Base-by-base conservation (phyloP, 1,140 invertebrate genomes). In the Anthonomus grandis region DNA sequence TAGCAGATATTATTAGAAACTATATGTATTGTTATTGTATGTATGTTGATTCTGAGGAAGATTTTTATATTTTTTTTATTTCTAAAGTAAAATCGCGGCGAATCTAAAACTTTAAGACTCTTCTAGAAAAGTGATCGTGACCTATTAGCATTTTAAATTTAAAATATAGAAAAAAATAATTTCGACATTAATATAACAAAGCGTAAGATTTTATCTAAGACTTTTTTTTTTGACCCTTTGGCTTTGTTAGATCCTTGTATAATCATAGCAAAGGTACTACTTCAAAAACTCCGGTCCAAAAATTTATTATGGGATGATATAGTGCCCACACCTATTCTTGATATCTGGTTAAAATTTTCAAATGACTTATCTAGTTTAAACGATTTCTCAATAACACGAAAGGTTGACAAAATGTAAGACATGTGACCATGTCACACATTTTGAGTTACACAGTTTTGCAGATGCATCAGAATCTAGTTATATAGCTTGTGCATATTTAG, bases 151-250 rank as follows among this genome's bases (percentile, higher is more conserved):
- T 60, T 45, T 19, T 36, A 13, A 10, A 21, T 52, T 21, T 6
- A 1, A 12, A 15, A 13, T 15, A n/a, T 31, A 8, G n/a, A 31
- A 6, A n/a, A 31, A 8, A 31, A 31, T 31, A 31, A 31, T 31
- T 31, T 8, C n/a, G 27, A n/a, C 6, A 31, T 8, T 31, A 6
- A 31, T 31, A 41, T 52, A 4, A 52, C 41, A 31, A 54, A 46
- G n/a, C 39, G 52, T 4, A 4, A 41, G 9, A 54, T 54, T 34
- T 21, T 54, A 3, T 54, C 41, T 0, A 25, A 12, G 13, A 48
- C 64, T 8, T 55, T 67, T 56, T 39, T 74, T 12, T 77, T 73
- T 51, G 75, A 78, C 57, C 75, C 74, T n/a, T 60, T 74, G 8
- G 75, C 73, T 19, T 59, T 73, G 18, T 21, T 74, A 5, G 54